phyloP scores from a whole-genome alignment of 2,113 vertebrate genomes.

The Leiothrix lutea region DNA sequence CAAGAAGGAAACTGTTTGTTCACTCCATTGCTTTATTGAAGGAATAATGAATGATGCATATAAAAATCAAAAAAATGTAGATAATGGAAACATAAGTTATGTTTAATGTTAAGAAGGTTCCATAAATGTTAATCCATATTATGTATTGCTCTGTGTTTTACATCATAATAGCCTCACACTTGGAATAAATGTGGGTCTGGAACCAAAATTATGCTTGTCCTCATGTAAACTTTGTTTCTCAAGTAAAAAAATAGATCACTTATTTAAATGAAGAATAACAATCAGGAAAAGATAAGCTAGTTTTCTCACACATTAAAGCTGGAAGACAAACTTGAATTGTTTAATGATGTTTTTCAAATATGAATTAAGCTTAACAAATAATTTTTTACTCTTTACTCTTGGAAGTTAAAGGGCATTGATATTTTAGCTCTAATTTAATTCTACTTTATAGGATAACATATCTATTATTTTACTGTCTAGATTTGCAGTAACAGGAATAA shows the following conservation, averaged over 20 bases:
- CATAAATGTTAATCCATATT: background rate
- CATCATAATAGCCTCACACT: background rate
- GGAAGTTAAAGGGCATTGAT: background rate
- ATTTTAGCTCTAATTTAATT: background rate
- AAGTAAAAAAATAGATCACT: background rate
- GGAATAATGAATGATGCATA: background rate
- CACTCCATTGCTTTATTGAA: background rate
- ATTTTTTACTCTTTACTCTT: background rate
- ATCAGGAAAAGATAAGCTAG: background rate
- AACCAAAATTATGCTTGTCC: background rate
- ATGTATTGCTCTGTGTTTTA: background rate
- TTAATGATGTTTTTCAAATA: background rate
- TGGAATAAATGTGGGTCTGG: background rate
- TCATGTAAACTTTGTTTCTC: background rate
- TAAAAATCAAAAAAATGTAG: background rate
- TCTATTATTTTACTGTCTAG: background rate
- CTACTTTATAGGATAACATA: background rate
- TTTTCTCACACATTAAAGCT: background rate
- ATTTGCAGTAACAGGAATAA: background rate
- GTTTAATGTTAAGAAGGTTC: background rate
- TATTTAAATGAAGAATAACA: background rate
- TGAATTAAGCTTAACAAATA: background rate
- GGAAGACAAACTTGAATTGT: background rate
- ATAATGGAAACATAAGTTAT: background rate
- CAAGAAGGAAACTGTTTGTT: background rate